Percentiles rank a stretch among this genome's conserved stretches.
These are phyloP conservation scores for Misgurnus anguillicaudatus DNA, from an alignment of 2,113 vertebrate genomes.

Conservation along the genomic window DNA sequence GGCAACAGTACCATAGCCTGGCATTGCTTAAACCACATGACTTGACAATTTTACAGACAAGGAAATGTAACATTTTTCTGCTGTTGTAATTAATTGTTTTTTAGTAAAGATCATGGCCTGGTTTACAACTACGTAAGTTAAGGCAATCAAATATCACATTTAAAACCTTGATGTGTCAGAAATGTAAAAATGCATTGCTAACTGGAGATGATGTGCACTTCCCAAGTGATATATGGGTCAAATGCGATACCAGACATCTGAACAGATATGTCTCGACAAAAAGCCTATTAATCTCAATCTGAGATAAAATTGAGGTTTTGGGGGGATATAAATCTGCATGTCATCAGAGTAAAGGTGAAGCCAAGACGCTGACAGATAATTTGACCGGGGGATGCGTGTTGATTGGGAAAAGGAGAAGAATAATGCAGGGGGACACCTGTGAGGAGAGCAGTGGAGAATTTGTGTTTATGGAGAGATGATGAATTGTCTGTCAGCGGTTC, in stretches of 20 bases:
- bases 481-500: constrained; percentile 11
- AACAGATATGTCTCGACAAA: background rate
- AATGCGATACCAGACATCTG: background rate
- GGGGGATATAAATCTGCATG: background rate
- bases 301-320: background rate
- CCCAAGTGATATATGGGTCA: constrained; percentile 8
- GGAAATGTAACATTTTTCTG: too few species aligned
- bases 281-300: background rate
- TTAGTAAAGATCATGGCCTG: too few species aligned
- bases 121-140: too few species aligned
- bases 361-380: background rate
- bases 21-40: too few species aligned
- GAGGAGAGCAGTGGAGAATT: constrained; percentile 1
- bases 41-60: too few species aligned
- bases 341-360: background rate
- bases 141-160: too few species aligned
- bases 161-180: background rate
- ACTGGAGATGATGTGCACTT: background rate
- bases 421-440: constrained; percentile 25
- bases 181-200: background rate
- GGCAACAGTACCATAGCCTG: too few species aligned
- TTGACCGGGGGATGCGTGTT: background rate
- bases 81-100: too few species aligned
- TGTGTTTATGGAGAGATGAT: constrained; percentile 29
- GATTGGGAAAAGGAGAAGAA: constrained; percentile 13